Base-by-base conservation (phyloP, 2,888 invertebrate genomes). In the Crossocerus cetratus region DNA sequence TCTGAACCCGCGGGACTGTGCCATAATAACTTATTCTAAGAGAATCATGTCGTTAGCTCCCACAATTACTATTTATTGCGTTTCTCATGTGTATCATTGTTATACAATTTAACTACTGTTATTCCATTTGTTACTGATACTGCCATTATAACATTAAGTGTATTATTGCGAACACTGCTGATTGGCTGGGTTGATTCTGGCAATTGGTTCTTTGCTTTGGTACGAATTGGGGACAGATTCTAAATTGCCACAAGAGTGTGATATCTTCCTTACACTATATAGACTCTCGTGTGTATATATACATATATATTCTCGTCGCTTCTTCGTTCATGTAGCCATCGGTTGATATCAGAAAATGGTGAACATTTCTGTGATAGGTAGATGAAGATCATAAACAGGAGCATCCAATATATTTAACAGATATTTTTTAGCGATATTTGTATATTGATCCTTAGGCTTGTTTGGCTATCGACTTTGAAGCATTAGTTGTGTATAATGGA, bases 291-390 rank as follows among this genome's bases (percentile, higher is more conserved):
- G 77, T 75, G 5, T 16, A 32, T 32, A 49, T 49, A 49, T 49
- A 77, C 59, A 74, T 78, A 74, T 64, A 11, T 32, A 8, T 11
- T 32, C 23, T 74, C 59, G 71, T 75, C 70, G 53, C 60, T 74
- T 63, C 69, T 77, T 78, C 63, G 69, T 81, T 76, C 44, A 68
- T 77, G 74, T 77, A 76, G 63, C 76, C 75, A 77, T 75, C 67
- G 61, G 63, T 76, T 78, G 68, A 84, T 74, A 74, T 56, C 73
- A 63, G 71, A 66, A 80, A 84, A 80, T 74, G 75, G 65, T 77
- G 61, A 74, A 84, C 80, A 80, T 84, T 86, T 87, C 86, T 88
- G 88, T 88, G 88, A 88, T 88, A 88, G 86, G 78, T 83, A 83
- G 79, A 77, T 77, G 74, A 78, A 82, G 67, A 69, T 79, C 74